These are phyloP conservation scores for Cephus nigrinus DNA, from an alignment of 2,888 invertebrate species.

Conservation along the genomic window DNA sequence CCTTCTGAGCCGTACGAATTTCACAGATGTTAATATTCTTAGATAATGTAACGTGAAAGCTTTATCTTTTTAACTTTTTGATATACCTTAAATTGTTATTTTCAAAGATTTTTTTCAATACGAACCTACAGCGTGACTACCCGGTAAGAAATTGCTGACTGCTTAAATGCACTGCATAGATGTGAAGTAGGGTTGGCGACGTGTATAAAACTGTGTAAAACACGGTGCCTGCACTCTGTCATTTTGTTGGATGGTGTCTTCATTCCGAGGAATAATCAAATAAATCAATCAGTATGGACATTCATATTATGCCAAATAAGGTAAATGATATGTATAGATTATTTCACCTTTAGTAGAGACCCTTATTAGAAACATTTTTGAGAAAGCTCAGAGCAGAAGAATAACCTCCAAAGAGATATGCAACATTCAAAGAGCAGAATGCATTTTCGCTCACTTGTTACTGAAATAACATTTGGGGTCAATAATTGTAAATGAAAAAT, in stretches of 20 bases:
- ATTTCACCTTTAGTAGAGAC: neutral
- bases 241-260: slow-evolving; percentile 30
- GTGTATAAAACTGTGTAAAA: slow-evolving; percentile 21
- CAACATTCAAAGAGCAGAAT: neutral
- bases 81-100: neutral
- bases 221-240: slow-evolving; percentile 28
- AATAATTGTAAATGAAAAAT: neutral
- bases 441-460: slow-evolving; percentile 2
- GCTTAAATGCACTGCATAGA: neutral
- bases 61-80: neutral
- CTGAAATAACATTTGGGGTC: neutral
- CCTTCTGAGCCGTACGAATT: neutral
- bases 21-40: neutral
- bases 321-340: slow-evolving; percentile 29
- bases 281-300: slow-evolving; percentile 33
- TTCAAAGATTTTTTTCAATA: neutral
- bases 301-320: slow-evolving; percentile 49
- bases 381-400: neutral
- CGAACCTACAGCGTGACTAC: neutral
- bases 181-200: slow-evolving; percentile 9
- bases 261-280: slow-evolving; percentile 16
- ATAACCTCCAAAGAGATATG: slow-evolving; percentile 36
- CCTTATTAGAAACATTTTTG: neutral
- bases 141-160: neutral
- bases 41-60: neutral